A percentile compares a stretch with the other conserved stretches of the same genome.
Conservation (phyloP, 1,140 invertebrate species). For the Drosophila kohkoa region DNA sequence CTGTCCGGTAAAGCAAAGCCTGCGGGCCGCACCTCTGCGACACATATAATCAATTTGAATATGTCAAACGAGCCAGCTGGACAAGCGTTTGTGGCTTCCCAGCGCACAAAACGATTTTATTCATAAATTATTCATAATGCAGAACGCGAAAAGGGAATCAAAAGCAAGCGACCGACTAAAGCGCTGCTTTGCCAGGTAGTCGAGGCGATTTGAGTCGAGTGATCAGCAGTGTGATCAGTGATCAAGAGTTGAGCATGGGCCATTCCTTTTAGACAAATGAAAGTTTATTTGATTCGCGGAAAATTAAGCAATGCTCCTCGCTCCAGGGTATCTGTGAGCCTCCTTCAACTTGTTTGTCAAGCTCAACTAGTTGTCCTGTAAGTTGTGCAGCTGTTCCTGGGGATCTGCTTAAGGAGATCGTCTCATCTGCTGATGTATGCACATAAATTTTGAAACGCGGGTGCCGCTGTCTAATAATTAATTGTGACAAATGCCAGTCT, state of each 20-base stretch:
- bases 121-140: constrained; percentile 69
- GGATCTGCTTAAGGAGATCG: constrained; percentile 3
- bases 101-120: constrained; percentile 36
- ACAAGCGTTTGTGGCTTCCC: constrained; percentile 21
- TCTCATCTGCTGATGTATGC: constrained; percentile 14
- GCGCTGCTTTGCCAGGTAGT: not conserved
- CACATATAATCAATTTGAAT: constrained; percentile 46
- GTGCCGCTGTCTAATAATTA: constrained; percentile 22
- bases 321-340: constrained; percentile 1
- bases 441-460: constrained; percentile 16
- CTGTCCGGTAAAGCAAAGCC: not conserved
- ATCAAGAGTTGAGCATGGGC: not conserved
- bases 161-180: constrained; percentile 18
- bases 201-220: not conserved
- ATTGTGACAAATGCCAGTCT: constrained; percentile 26
- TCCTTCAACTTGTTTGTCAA: constrained; percentile 3
- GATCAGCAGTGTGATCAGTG: not conserved
- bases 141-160: constrained; percentile 26
- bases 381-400: constrained; percentile 3
- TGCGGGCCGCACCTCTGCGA: constrained; percentile 20
- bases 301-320: constrained; percentile 2
- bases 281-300: constrained; percentile 10
- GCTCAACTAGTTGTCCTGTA: constrained; percentile 14
- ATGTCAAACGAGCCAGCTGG: constrained; percentile 39
- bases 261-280: constrained; percentile 12